Conservation (phyloP, 2,797 vertebrate genomes). For the Xenopus petersii region DNA sequence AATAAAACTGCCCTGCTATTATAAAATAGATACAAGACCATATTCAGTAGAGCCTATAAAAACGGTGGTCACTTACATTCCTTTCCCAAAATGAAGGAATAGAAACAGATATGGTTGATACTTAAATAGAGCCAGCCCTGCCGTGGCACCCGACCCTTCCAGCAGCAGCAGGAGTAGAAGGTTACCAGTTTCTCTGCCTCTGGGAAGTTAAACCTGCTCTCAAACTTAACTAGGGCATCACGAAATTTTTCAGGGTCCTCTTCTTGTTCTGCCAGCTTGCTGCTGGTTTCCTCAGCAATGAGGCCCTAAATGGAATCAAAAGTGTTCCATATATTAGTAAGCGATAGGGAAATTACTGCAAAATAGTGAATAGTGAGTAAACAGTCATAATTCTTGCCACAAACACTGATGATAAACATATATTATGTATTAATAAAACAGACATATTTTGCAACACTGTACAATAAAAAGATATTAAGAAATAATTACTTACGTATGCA, state of each 20-base stretch:
- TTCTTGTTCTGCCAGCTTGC: slow-evolving; percentile 83
- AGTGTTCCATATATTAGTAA: neutral
- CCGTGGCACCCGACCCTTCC: slow-evolving; percentile 92
- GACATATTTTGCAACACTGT: too few species aligned
- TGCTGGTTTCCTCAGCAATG: slow-evolving; percentile 87
- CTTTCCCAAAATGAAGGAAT: slow-evolving; percentile 95
- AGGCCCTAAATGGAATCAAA: slow-evolving; percentile 73
- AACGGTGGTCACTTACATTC: slow-evolving; percentile 74
- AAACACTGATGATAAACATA: too few species aligned
- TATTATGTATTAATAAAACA: too few species aligned
- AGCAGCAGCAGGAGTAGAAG: slow-evolving; percentile 93
- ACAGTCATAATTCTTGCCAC: too few species aligned
- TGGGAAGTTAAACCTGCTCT: slow-evolving; percentile 86
- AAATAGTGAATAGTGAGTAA: too few species aligned
- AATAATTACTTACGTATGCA: too few species aligned
- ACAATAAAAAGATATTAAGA: too few species aligned
- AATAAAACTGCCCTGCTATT: too few species aligned
- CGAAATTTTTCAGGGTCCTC: slow-evolving; percentile 89
- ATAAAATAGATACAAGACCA: too few species aligned
- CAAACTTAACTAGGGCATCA: slow-evolving; percentile 86
- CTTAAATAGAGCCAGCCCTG: slow-evolving; percentile 97
- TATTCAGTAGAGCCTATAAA: too few species aligned
- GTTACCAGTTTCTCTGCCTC: slow-evolving; percentile 86
- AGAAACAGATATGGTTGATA: slow-evolving; percentile 95
- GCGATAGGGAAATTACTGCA: too few species aligned